Percentiles rank a stretch among this genome's conserved stretches.
phyloP scores from a whole-genome alignment of 2,113 vertebrate species.

The Campylorhamphus procurvoides region DNA sequence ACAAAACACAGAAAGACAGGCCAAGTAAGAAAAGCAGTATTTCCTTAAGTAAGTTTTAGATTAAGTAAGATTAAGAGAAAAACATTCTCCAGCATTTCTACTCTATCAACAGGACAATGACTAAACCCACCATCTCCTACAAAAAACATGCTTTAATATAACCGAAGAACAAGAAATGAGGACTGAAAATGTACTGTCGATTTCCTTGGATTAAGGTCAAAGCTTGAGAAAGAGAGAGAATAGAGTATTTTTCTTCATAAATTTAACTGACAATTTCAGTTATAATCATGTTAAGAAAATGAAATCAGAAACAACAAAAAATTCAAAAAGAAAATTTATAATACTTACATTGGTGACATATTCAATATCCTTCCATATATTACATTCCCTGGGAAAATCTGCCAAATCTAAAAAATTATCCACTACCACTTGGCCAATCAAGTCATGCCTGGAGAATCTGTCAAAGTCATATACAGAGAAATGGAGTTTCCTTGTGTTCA shows the following conservation, averaged over 20 bases:
- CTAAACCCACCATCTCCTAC: neutral
- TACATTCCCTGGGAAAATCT: constrained; percentile 96
- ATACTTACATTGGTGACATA: constrained; percentile 96
- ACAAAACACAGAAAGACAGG: neutral
- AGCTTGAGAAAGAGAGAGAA: neutral
- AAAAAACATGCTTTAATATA: neutral
- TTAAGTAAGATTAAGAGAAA: neutral
- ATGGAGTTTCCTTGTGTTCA: constrained; percentile 92
- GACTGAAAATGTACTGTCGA: neutral
- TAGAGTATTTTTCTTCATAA: neutral
- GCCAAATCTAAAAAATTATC: constrained; percentile 98
- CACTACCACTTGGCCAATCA: constrained; percentile 97
- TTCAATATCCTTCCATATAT: constrained; percentile 93
- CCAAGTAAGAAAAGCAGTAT: neutral
- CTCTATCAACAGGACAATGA: neutral
- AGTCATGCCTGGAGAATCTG: constrained; percentile 96
- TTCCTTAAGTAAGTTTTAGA: neutral
- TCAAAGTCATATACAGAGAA: constrained; percentile 99
- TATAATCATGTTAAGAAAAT: neutral
- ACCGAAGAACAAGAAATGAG: neutral
- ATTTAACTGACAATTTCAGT: neutral
- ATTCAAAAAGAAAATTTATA: constrained; percentile 9
- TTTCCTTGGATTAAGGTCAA: constrained; percentile 4
- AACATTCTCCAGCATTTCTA: neutral
- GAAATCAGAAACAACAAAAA: neutral